phyloP scores from a whole-genome alignment of 2,888 invertebrate genomes.

The Isoperla grammatica region DNA sequence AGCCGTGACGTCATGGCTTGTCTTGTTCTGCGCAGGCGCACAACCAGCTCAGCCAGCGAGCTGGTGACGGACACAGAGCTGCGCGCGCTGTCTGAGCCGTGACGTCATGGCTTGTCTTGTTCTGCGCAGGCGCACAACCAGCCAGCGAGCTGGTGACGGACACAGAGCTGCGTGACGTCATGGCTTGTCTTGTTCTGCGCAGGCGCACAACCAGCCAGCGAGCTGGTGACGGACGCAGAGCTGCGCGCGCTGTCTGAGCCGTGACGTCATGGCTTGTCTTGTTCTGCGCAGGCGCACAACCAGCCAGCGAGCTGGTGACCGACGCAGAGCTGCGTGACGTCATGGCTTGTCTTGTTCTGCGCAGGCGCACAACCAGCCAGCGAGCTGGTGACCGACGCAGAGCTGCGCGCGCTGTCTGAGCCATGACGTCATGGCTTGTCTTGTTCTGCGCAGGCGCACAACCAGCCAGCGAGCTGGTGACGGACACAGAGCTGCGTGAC shows the following conservation, averaged over 20 bases:
- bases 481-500: constrained; percentile 62
- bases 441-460: constrained; percentile 18
- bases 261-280: too few relatives aligned
- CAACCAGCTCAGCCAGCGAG: constrained; percentile 1
- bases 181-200: too few relatives aligned
- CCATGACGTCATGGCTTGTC: too few relatives aligned
- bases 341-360: too few relatives aligned
- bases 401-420: too few relatives aligned
- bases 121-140: constrained; percentile 16
- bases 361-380: constrained; percentile 13
- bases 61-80: constrained; percentile 59
- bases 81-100: too few relatives aligned
- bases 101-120: too few relatives aligned
- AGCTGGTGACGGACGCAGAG: too few relatives aligned
- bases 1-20: too few relatives aligned
- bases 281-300: constrained; percentile 16
- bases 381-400: too few relatives aligned
- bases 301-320: constrained; percentile 44
- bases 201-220: constrained; percentile 12
- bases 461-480: constrained; percentile 42
- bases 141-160: constrained; percentile 49
- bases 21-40: constrained; percentile 20
- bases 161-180: too few relatives aligned
- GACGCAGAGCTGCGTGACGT: constrained; percentile 64
- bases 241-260: too few relatives aligned